Evolutionary conservation across 2,797 vertebrate species (phyloP).

Genomic region (Paguma larvata): DNA sequence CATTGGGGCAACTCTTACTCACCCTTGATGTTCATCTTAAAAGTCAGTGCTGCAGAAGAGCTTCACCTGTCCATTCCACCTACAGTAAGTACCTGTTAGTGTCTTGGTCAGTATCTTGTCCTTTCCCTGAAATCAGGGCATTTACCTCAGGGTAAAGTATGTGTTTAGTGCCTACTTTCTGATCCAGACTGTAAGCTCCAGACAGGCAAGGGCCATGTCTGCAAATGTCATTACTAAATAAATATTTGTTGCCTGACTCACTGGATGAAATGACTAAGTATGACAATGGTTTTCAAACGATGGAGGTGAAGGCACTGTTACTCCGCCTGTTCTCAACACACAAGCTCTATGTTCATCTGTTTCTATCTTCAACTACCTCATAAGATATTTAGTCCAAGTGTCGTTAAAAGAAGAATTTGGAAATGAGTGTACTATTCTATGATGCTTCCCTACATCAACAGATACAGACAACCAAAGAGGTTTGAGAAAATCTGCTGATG

Average conservation of each 20-base stretch:
- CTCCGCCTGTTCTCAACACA: neutral
- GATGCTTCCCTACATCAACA: neutral
- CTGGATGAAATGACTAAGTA: neutral
- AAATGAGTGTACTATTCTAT: neutral
- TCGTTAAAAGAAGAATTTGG: neutral
- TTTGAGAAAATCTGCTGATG: neutral
- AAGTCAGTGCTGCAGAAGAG: neutral
- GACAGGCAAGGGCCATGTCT: neutral
- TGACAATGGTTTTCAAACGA: neutral
- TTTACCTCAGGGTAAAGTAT: neutral
- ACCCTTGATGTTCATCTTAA: neutral
- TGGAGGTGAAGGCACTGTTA: neutral
- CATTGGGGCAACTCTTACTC: neutral
- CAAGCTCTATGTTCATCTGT: neutral
- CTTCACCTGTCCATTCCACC: neutral
- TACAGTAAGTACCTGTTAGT: neutral
- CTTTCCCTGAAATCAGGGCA: neutral
- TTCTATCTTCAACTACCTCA: neutral
- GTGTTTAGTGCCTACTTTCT: neutral
- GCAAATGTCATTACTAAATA: neutral
- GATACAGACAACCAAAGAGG: neutral
- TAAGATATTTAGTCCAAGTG: neutral
- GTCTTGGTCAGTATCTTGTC: neutral
- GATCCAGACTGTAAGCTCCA: neutral
- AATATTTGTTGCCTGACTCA: neutral